Evolutionary conservation across 2,113 vertebrate species (phyloP), one percentile per base, ranked within the genome.

Genomic region (Erythrocercus mccallii): DNA sequence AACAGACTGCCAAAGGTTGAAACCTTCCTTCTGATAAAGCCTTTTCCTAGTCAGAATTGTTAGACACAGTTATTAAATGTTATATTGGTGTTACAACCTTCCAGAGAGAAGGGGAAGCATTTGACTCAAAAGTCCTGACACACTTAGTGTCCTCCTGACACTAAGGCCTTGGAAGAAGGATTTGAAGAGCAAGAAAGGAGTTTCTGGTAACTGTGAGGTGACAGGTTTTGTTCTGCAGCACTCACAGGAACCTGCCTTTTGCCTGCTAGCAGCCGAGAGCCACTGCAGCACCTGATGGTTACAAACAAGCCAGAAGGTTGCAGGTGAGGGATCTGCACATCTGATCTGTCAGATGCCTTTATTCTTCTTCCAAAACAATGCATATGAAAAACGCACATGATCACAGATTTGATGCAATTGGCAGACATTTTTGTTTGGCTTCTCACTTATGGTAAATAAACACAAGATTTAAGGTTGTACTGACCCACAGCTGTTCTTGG

Each of bases 401-500:
- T 35, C 45, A 61, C 64, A 47, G 23, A 68, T 70, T 19, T 47
- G 14, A 81, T 70, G 35, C 35, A 83, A 37, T 11, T n/a, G 13
- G 35, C 53, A 82, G 20, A n/a, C 23, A 48, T 69, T 90, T 90
- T 53, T 72, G 10, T 76, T 91, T 93, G 45, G 23, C 64, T 84
- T 62, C 35, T 90, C 57, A 44, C 20, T 72, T 50, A 44, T 0
- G 8, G 45, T 28, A 77, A 65, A 72, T 15, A 76, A 78, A 92
- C 31, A 60, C 16, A 24, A 66, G 28, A 68, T 80, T 88, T 88
- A 90, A 69, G 61, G 50, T 18, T 79, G n/a, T 19, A 18, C 23
- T 37, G 48, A 37, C 57, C 15, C 37, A 48, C 21, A 48, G 78
- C 25, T 37, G 5, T 25, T 85, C 40, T 66, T 65, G 48, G 31